phyloP scores from a whole-genome alignment of 2,113 vertebrate genomes.

The Apodemus speciosus region DNA sequence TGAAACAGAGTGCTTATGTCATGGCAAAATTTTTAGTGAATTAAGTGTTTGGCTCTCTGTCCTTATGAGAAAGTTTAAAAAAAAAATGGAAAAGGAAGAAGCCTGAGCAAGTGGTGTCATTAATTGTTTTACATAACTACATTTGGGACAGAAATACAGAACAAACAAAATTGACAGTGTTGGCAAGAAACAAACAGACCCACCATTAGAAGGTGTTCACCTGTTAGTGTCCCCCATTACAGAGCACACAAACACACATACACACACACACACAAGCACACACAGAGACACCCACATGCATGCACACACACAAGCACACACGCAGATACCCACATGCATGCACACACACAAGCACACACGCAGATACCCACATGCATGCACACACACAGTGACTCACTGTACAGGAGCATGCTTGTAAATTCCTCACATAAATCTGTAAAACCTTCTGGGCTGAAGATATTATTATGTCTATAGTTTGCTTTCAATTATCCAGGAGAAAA shows the following conservation, averaged over 20 bases:
- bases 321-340: neutral
- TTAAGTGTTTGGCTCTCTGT: constrained; percentile 13
- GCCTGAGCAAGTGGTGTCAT: neutral
- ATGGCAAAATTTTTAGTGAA: neutral
- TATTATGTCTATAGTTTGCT: neutral
- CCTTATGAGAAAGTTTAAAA: neutral
- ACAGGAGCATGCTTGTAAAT: neutral
- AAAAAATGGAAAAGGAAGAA: neutral
- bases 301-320: neutral
- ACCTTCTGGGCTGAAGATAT: neutral
- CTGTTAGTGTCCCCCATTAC: neutral
- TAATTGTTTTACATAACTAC: neutral
- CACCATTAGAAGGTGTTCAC: neutral
- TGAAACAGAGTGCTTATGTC: neutral
- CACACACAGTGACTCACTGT: neutral
- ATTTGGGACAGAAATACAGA: neutral
- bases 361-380: neutral
- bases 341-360: neutral
- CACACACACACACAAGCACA: neutral
- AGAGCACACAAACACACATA: neutral
- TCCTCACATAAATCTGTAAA: neutral
- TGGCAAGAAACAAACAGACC: neutral
- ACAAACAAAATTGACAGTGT: constrained; percentile 24
- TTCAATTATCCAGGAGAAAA: neutral
- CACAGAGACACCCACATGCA: neutral